Evolutionary conservation across 2,888 invertebrate genomes (phyloP).

Genomic region (Dicyrtoma fusca): DNA sequence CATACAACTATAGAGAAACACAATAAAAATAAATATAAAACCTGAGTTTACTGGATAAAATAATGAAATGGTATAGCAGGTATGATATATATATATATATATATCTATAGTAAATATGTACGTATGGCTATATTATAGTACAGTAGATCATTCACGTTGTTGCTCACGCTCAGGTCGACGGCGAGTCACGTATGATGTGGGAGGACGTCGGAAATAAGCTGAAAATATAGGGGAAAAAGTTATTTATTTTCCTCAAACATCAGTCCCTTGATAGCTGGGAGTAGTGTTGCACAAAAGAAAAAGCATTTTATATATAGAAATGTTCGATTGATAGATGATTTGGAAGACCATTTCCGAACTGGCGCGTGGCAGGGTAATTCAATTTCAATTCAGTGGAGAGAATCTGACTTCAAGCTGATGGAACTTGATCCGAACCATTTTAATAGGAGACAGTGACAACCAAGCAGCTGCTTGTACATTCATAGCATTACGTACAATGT

Average conservation of each 20-base stretch:
- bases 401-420: too few relatives aligned
- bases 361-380: too few relatives aligned
- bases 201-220: conserved; percentile 42
- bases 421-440: too few relatives aligned
- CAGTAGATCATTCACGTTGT: conserved; percentile 20
- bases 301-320: background rate
- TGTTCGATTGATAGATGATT: too few relatives aligned
- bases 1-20: background rate
- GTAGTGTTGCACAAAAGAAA: background rate
- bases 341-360: too few relatives aligned
- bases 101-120: background rate
- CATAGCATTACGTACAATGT: too few relatives aligned
- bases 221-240: conserved; percentile 21
- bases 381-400: too few relatives aligned
- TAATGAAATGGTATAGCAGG: background rate
- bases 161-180: background rate
- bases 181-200: conserved; percentile 28
- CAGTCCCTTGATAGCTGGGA: too few relatives aligned
- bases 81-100: background rate
- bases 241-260: conserved; percentile 5
- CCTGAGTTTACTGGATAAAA: conserved; percentile 3
- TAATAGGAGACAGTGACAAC: too few relatives aligned
- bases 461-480: too few relatives aligned
- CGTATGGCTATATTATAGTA: background rate
- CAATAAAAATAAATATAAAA: background rate